Conservation (phyloP, 2,888 invertebrate species). For the Noctua comes region DNA sequence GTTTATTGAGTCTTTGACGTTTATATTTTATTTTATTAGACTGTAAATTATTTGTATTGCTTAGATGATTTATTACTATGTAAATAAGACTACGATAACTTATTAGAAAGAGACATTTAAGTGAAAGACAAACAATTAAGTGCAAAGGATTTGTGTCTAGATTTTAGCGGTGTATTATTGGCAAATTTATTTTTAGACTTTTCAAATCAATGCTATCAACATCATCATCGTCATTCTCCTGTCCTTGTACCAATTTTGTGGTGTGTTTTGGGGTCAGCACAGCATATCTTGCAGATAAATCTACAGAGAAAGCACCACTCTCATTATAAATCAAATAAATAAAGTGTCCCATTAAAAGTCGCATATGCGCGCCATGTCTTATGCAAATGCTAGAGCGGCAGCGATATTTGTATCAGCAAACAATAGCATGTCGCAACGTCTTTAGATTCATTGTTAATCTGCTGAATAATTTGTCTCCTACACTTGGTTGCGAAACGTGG, state of each 20-base stretch:
- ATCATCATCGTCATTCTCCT: neutral
- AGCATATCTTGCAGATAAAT: neutral
- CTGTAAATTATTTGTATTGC: conserved; percentile 27
- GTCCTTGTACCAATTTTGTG: neutral
- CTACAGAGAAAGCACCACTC: conserved; percentile 24
- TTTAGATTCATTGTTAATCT: conserved; percentile 80
- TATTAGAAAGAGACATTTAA: neutral
- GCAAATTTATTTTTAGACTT: neutral
- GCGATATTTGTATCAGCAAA: conserved; percentile 77
- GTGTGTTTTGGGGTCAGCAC: neutral
- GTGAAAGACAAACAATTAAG: conserved; percentile 15
- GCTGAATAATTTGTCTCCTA: conserved; percentile 83
- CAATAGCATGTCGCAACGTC: conserved; percentile 79
- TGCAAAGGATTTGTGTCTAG: conserved; percentile 21
- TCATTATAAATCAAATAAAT: conserved; percentile 48
- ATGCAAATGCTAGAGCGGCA: conserved; percentile 69
- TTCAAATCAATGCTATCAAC: neutral
- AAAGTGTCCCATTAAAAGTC: conserved; percentile 44
- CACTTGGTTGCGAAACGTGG: conserved; percentile 71
- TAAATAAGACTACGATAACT: neutral
- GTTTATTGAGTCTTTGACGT: conserved; percentile 18
- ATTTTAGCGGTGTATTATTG: neutral
- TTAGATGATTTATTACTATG: conserved; percentile 5
- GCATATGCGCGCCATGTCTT: conserved; percentile 44
- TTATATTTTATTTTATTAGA: conserved; percentile 27